A percentile compares a stretch with the other conserved stretches of the same genome.
Conservation (phyloP, 2,113 vertebrate species). For the Lepus timidus region DNA sequence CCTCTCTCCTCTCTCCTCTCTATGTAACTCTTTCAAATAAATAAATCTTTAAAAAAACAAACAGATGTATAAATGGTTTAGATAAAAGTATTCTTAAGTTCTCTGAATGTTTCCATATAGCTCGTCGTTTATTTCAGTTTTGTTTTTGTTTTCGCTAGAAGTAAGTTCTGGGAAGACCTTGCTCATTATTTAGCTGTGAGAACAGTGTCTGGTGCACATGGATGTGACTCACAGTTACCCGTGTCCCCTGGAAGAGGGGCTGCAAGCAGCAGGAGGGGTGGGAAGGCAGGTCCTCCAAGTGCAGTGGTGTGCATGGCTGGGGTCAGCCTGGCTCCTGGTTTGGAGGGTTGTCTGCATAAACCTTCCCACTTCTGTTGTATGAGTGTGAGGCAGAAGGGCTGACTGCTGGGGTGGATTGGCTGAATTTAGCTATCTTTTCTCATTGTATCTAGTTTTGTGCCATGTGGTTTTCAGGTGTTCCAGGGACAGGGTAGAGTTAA, state of each 20-base stretch:
- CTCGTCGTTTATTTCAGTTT: conserved; percentile 1
- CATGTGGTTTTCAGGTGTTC: not conserved
- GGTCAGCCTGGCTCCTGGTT: not conserved
- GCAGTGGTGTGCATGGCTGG: not conserved
- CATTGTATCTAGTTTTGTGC: not conserved
- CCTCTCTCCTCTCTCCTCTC: no score
- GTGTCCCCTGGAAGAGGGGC: not conserved
- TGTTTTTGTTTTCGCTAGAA: not conserved
- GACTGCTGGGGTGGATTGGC: not conserved
- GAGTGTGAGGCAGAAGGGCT: not conserved
- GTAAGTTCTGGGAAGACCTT: not conserved
- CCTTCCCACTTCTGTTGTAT: conserved; percentile 38
- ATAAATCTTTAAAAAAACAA: no score
- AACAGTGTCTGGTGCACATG: not conserved
- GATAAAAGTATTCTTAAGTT: conserved; percentile 39
- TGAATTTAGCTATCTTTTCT: not conserved
- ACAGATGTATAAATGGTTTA: not conserved
- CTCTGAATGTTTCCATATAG: not conserved
- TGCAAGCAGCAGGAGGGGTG: no score
- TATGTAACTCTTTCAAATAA: no score
- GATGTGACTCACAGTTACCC: not conserved
- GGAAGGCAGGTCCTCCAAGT: no score
- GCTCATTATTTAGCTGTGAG: not conserved
- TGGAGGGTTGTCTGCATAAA: conserved; percentile 18
- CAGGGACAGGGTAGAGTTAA: not conserved